Conservation (phyloP, 2,888 invertebrate species). For the Tolmerus cingulatus region DNA sequence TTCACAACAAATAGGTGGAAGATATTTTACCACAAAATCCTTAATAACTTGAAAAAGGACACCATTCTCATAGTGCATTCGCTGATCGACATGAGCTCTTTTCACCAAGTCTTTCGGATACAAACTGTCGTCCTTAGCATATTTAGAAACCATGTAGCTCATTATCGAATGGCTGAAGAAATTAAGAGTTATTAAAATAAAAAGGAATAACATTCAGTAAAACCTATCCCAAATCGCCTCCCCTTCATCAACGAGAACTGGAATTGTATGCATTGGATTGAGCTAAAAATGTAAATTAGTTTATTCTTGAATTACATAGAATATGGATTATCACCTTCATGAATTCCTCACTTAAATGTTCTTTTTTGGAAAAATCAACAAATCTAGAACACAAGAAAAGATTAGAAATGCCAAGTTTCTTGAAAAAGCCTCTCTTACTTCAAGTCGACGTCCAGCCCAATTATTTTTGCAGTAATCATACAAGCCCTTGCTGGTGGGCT, state of each 20-base stretch:
- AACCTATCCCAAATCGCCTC: conserved; percentile 53
- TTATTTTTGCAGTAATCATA: conserved; percentile 58
- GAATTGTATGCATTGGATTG: conserved; percentile 68
- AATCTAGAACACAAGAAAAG: conserved; percentile 51
- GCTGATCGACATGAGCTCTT: conserved; percentile 65
- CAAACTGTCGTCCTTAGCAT: conserved; percentile 65
- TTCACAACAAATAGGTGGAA: neutral
- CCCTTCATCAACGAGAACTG: conserved; percentile 61
- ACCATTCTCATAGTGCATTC: conserved; percentile 66
- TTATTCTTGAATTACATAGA: neutral
- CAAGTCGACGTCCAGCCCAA: neutral
- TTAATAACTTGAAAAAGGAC: conserved; percentile 64
- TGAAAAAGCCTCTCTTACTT: neutral
- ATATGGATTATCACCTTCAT: conserved; percentile 57
- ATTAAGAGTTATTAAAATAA: neutral
- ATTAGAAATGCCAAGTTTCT: neutral
- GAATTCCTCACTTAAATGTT: conserved; percentile 58
- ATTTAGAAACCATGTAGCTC: conserved; percentile 67
- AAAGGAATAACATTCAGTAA: neutral
- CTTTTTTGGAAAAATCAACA: conserved; percentile 58
- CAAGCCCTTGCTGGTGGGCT: conserved; percentile 74
- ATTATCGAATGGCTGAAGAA: conserved; percentile 66
- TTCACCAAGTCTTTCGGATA: conserved; percentile 67
- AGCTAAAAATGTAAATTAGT: neutral
- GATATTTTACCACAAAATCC: conserved; percentile 63